Percentiles rank a stretch among this genome's conserved stretches.
Conservation (phyloP, 2,113 vertebrate genomes). For the Pavo muticus region DNA sequence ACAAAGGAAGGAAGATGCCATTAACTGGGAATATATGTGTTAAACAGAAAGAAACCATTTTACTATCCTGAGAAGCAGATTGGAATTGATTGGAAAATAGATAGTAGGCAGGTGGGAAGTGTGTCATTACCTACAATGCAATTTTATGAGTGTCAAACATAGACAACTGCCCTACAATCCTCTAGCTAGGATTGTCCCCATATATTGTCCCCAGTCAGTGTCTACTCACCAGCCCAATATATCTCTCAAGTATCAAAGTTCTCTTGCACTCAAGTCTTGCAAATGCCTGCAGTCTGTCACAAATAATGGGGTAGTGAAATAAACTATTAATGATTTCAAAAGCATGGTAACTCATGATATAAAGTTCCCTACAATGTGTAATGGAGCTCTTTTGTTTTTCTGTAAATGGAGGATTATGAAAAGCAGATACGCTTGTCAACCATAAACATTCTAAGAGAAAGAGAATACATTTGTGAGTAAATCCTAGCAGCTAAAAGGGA, state of each 20-base stretch:
- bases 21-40: not conserved
- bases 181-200: not conserved
- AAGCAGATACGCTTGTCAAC: not conserved
- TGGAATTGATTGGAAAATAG: constrained; percentile 55
- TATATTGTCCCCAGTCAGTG: not conserved
- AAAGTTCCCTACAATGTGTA: not conserved
- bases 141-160: constrained; percentile 44
- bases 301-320: not conserved
- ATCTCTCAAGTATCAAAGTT: not conserved
- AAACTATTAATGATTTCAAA: not conserved
- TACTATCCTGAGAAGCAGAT: not conserved
- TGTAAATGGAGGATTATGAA: not conserved
- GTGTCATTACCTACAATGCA: constrained; percentile 54
- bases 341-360: not conserved
- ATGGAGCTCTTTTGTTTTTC: not conserved
- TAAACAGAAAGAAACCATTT: not conserved
- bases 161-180: not conserved
- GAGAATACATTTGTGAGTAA: not conserved
- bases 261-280: not conserved
- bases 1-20: not conserved
- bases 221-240: not conserved
- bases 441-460: not conserved
- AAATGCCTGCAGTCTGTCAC: not conserved
- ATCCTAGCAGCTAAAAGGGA: not conserved
- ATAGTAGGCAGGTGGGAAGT: constrained; percentile 10